A percentile compares a stretch with the other conserved stretches of the same genome.
phyloP scores from a whole-genome alignment of 2,888 invertebrate genomes.

The Lycaena phlaeas region DNA sequence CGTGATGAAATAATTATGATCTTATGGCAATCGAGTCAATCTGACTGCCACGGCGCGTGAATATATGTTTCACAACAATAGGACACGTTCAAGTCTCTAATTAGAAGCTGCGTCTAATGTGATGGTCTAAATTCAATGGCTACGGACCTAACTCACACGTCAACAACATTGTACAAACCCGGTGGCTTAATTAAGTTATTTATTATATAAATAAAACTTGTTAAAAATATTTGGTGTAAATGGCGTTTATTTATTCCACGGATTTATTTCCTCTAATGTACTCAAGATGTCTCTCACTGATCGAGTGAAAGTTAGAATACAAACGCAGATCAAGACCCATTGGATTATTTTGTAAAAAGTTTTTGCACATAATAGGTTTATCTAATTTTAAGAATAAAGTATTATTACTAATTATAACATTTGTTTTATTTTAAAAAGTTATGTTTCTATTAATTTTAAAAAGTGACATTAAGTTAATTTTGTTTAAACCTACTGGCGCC shows the following conservation, averaged over 20 bases:
- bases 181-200: conserved; percentile 63
- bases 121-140: too few species aligned
- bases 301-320: conserved; percentile 2
- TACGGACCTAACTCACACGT: neutral
- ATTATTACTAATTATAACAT: conserved; percentile 24
- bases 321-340: conserved; percentile 4
- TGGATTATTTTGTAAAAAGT: conserved; percentile 46
- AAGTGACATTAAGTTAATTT: too few species aligned
- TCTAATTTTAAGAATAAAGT: conserved; percentile 49
- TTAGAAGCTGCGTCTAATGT: too few species aligned
- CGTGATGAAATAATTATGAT: too few species aligned
- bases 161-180: conserved; percentile 57
- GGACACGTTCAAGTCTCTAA: too few species aligned
- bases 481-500: too few species aligned
- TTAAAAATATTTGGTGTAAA: conserved; percentile 10
- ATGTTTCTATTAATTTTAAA: too few species aligned
- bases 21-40: too few species aligned
- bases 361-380: conserved; percentile 59
- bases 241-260: conserved; percentile 11
- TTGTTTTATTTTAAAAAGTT: conserved; percentile 11
- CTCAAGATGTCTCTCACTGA: neutral
- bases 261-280: conserved; percentile 9
- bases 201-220: conserved; percentile 33
- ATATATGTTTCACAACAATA: too few species aligned
- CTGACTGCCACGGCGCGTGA: too few species aligned